A percentile compares a stretch with the other conserved stretches of the same genome.
Evolutionary conservation across 2,797 vertebrate genomes (phyloP).

Genomic region (Sebastes steindachneri): DNA sequence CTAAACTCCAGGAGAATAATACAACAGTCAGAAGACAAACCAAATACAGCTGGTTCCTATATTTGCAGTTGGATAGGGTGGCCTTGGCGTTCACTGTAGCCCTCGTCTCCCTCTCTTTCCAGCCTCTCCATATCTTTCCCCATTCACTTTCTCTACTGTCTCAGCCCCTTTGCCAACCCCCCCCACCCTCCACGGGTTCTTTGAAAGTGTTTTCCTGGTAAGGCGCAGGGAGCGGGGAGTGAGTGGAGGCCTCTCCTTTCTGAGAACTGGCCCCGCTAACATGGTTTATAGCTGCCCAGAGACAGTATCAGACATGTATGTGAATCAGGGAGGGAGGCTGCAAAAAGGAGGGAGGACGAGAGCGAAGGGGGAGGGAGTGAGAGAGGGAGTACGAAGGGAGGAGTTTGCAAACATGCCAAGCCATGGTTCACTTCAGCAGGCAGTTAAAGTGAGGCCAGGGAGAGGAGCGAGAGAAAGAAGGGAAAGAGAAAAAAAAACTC

Average conservation of each 20-base stretch:
- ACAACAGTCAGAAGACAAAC: conserved; percentile 45
- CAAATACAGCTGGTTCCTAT: conserved; percentile 74
- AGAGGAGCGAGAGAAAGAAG: conserved; percentile 59
- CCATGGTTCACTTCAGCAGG: conserved; percentile 82
- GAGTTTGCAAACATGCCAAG: conserved; percentile 81
- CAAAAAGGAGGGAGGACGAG: conserved; percentile 22
- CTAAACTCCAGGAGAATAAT: conserved; percentile 40
- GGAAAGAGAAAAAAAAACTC: not conserved
- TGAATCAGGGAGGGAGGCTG: conserved; percentile 68
- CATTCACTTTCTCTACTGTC: conserved; percentile 64
- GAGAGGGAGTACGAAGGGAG: conserved; percentile 60
- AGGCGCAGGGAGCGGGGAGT: conserved; percentile 54
- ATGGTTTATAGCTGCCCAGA: conserved; percentile 80
- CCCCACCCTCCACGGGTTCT: conserved; percentile 59
- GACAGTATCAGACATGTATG: conserved; percentile 80
- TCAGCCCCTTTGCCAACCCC: conserved; percentile 29
- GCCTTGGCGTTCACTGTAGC: conserved; percentile 53
- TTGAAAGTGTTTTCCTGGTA: conserved; percentile 81
- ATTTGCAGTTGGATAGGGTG: conserved; percentile 64
- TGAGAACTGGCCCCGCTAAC: conserved; percentile 77
- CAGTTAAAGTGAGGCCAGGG: conserved; percentile 81
- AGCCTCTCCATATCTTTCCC: conserved; percentile 64
- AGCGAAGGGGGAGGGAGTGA: not conserved
- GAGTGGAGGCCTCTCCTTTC: conserved; percentile 78
- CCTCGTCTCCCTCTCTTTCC: conserved; percentile 45